A percentile compares a stretch with the other conserved stretches of the same genome.
Evolutionary conservation across 2,797 vertebrate genomes (phyloP).

Genomic region (Enteromius paludinosus): DNA sequence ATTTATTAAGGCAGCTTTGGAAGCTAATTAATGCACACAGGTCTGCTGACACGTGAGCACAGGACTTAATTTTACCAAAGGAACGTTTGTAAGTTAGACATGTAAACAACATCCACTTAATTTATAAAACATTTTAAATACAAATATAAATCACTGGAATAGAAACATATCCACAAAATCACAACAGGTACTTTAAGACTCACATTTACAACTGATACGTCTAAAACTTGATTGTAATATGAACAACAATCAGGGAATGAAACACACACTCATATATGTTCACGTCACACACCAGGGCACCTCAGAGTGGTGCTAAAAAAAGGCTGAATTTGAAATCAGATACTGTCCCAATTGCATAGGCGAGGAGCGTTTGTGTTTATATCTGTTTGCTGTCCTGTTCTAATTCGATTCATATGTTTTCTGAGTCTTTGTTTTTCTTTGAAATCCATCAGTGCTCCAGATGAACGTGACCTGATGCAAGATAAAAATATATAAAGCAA

Average conservation of each 20-base stretch:
- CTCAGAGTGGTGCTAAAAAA: conserved; percentile 6
- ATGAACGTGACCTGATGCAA: conserved; percentile 14
- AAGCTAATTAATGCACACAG: conserved; percentile 12
- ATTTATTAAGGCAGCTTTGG: not conserved
- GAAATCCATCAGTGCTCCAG: not conserved
- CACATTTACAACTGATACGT: not conserved
- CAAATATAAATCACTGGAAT: conserved; percentile 41
- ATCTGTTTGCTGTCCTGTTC: not conserved
- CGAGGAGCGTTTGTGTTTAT: not conserved
- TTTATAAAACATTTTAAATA: conserved; percentile 42
- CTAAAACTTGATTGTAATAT: not conserved
- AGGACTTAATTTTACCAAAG: not conserved
- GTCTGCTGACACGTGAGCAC: not conserved
- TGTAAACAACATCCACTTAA: conserved; percentile 6
- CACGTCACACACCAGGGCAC: not conserved
- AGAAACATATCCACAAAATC: conserved; percentile 21
- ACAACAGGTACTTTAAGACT: not conserved
- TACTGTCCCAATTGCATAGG: not conserved
- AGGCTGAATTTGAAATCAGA: not conserved
- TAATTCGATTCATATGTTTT: not conserved
- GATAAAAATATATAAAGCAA: conserved; percentile 27
- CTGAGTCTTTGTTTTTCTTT: not conserved
- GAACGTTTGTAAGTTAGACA: conserved; percentile 1
- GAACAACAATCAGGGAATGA: not conserved
- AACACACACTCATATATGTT: not conserved